Evolutionary conservation across 2,888 invertebrate species (phyloP).

Genomic region (Cotesia congregata): DNA sequence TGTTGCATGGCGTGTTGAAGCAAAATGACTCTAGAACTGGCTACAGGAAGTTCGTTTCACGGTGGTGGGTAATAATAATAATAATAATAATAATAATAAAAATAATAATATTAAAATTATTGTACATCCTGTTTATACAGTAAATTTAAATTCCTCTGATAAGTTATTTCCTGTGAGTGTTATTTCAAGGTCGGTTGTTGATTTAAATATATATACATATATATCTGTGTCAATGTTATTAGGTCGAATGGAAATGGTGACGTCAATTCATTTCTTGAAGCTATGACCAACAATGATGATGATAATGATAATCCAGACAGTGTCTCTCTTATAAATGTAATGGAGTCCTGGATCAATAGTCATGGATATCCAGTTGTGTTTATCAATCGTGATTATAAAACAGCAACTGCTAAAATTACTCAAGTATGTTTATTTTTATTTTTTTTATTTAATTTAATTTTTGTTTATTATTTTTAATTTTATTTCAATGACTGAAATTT

Average conservation of each 20-base stretch:
- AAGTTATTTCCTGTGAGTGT: background rate
- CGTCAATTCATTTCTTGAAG: slow-evolving; percentile 54
- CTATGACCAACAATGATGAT: slow-evolving; percentile 51
- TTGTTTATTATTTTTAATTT: too few relatives aligned
- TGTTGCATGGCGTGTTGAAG: slow-evolving; percentile 62
- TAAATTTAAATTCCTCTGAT: slow-evolving; percentile 14
- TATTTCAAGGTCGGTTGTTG: background rate
- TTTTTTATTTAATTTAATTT: too few relatives aligned
- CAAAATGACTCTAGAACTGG: slow-evolving; percentile 59
- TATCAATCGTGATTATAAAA: slow-evolving; percentile 57
- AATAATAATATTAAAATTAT: slow-evolving; percentile 12
- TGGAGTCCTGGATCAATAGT: slow-evolving; percentile 58
- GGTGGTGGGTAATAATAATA: slow-evolving; percentile 60
- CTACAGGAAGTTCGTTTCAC: slow-evolving; percentile 60
- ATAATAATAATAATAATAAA: slow-evolving; percentile 15
- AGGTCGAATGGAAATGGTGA: slow-evolving; percentile 56
- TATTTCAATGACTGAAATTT: too few relatives aligned
- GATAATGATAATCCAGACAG: slow-evolving; percentile 49
- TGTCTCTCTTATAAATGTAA: slow-evolving; percentile 51
- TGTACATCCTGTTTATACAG: slow-evolving; percentile 9
- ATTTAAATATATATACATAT: slow-evolving; percentile 1
- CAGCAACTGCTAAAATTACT: slow-evolving; percentile 51
- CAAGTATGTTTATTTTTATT: slow-evolving; percentile 54
- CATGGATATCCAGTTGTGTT: slow-evolving; percentile 64
- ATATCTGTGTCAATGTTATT: slow-evolving; percentile 22